Conservation (phyloP, 2,113 vertebrate species). For the Ranitomeya variabilis region DNA sequence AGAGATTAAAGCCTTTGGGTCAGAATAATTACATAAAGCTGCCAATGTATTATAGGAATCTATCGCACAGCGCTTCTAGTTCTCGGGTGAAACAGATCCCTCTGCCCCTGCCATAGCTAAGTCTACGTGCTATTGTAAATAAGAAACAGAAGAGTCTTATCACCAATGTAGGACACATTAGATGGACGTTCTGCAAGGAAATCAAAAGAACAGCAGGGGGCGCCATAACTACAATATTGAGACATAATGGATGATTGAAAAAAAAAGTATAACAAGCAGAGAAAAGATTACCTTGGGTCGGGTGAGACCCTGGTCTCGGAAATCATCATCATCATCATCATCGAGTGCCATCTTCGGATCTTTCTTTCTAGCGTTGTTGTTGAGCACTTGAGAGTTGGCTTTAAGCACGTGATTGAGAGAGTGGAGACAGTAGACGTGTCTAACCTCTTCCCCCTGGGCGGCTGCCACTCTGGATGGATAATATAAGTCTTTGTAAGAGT, state of each 20-base stretch:
- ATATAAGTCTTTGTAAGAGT: conserved; percentile 86
- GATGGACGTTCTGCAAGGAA: background rate
- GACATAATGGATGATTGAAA: too few relatives aligned
- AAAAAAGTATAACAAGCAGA: background rate
- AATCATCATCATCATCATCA: conserved; percentile 74
- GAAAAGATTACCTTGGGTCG: conserved; percentile 86
- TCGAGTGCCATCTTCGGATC: conserved; percentile 70
- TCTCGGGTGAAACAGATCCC: too few relatives aligned
- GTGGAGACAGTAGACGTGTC: conserved; percentile 86
- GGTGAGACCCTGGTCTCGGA: conserved; percentile 92
- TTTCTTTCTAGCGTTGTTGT: conserved; percentile 80
- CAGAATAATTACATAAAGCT: background rate
- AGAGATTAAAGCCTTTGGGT: background rate
- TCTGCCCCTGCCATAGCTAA: too few relatives aligned
- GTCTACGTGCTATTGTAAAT: too few relatives aligned
- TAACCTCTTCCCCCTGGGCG: conserved; percentile 79
- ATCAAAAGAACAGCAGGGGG: background rate
- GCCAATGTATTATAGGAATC: background rate
- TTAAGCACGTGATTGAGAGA: conserved; percentile 91
- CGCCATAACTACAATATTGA: background rate
- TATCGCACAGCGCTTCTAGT: too few relatives aligned
- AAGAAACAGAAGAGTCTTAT: background rate
- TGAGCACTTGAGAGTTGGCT: conserved; percentile 87
- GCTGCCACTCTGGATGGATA: conserved; percentile 81
- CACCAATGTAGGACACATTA: background rate